Base-by-base conservation (phyloP, 1,140 invertebrate genomes). In the Orius insidiosus region DNA sequence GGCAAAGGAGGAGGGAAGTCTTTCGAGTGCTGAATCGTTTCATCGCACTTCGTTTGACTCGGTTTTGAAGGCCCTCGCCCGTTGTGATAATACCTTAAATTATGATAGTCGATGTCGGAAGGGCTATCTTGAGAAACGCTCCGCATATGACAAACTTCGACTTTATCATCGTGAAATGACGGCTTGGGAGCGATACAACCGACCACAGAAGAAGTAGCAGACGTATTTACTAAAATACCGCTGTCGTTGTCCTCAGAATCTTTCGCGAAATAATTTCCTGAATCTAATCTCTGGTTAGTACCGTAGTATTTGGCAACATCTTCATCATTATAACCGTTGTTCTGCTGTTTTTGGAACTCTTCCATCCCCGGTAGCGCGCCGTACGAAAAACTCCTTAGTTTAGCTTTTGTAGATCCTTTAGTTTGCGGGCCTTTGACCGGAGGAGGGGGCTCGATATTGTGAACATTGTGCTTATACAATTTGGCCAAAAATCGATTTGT, bases 301-400 rank as follows among this genome's bases (percentile, higher is more conserved):
- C 36, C 14, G 38, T 37, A 47, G 15, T 47, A 47, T 14, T 35
- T 39, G 5, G 31, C 34, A 32, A 43, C 19, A n/a, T 53, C 53
- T 24, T 54, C 53, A 36, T 53, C 65, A 43, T 74, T 71, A 48
- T 69, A 65, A 53, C 67, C 73, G n/a, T 70, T 67, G 57, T 65
- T 67, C 47, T 71, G 72, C 47, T 69, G 69, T 52, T 71, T 74
- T 50, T 75, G 69, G 41, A 81, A 71, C 55, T 80, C 78, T 46
- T 80, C 76, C 41, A 83, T 60, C 1, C 76, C 76, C 0, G 78
- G 78, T 34, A 82, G 55, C 3, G 77, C 73, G 1, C 78, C 79
- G 51, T 80, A 82, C 0, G 79, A 82, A 55, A 82, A 81, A 55
- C 78, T 81, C 9, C 80, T 63, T 34, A 78, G 56, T 59, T 78